Conservation (phyloP, 2,888 invertebrate genomes). For the Pinctada fucata region DNA sequence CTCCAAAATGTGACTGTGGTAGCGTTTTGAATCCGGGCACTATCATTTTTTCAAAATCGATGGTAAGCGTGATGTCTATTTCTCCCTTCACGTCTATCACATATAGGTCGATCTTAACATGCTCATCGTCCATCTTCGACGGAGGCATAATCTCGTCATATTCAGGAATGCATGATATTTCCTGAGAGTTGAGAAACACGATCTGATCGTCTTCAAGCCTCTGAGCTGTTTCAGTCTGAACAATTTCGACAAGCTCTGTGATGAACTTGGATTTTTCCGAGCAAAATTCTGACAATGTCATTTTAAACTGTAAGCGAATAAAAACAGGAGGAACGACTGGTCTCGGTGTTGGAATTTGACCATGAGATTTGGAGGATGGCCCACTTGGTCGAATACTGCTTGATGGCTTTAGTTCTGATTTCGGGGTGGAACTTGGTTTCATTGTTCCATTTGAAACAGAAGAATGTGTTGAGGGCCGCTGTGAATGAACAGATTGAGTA, state of each 20-base stretch:
- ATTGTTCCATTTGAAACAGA: not conserved
- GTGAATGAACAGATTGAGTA: too few species aligned
- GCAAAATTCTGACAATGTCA: conserved; percentile 65
- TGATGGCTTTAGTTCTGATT: not conserved
- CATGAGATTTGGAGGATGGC: not conserved
- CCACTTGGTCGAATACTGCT: not conserved
- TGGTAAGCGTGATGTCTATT: conserved; percentile 58
- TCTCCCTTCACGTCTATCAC: conserved; percentile 57
- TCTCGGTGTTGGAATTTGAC: not conserved
- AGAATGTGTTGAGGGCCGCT: too few species aligned
- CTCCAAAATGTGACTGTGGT: conserved; percentile 49
- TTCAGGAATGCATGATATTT: conserved; percentile 7
- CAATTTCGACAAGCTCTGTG: conserved; percentile 40
- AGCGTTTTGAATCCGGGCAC: conserved; percentile 45
- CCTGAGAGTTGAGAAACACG: conserved; percentile 5
- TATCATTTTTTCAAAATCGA: conserved; percentile 54
- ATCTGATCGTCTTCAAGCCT: conserved; percentile 7
- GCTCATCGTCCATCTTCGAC: conserved; percentile 17
- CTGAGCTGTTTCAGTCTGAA: conserved; percentile 20
- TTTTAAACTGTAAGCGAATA: conserved; percentile 58
- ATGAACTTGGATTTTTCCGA: conserved; percentile 40
- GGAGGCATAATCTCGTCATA: conserved; percentile 8
- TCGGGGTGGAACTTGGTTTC: conserved; percentile 10
- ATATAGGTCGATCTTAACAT: conserved; percentile 59
- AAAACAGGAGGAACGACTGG: conserved; percentile 51